phyloP scores from a whole-genome alignment of 2,113 vertebrate genomes.

The Alligator sinensis region DNA sequence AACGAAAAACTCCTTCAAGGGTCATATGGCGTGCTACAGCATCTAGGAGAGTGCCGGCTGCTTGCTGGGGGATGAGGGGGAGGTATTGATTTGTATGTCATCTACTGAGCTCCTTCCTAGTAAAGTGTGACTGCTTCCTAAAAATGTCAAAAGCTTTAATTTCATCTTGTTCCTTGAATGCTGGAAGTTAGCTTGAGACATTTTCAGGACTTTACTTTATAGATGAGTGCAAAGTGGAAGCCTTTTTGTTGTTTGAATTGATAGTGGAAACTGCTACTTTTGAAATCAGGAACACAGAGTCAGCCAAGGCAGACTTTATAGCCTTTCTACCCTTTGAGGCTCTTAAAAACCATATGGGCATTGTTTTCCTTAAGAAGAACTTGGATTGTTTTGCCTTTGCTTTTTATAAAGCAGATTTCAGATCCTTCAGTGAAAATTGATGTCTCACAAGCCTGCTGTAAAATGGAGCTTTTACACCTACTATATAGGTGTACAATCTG shows the following conservation, averaged over 20 bases:
- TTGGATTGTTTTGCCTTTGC: neutral
- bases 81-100: neutral
- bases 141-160: fast-evolving
- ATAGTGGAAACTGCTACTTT: too few species aligned
- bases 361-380: neutral
- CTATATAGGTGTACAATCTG: neutral
- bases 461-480: neutral
- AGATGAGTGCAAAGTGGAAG: neutral
- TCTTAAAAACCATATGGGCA: neutral
- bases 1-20: fast-evolving
- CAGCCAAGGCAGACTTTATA: fast-evolving
- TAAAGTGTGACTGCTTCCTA: neutral
- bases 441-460: neutral
- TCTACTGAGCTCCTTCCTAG: neutral
- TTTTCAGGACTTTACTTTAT: fast-evolving
- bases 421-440: neutral
- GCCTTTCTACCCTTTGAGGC: neutral
- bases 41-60: neutral
- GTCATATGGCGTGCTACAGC: fast-evolving
- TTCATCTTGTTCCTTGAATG: neutral
- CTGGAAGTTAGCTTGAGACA: neutral
- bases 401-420: neutral
- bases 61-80: neutral
- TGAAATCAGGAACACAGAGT: neutral
- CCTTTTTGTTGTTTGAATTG: neutral